A percentile compares a stretch with the other conserved stretches of the same genome.
Evolutionary conservation across 2,113 vertebrate genomes (phyloP).

Genomic region (Centropus unirufus): DNA sequence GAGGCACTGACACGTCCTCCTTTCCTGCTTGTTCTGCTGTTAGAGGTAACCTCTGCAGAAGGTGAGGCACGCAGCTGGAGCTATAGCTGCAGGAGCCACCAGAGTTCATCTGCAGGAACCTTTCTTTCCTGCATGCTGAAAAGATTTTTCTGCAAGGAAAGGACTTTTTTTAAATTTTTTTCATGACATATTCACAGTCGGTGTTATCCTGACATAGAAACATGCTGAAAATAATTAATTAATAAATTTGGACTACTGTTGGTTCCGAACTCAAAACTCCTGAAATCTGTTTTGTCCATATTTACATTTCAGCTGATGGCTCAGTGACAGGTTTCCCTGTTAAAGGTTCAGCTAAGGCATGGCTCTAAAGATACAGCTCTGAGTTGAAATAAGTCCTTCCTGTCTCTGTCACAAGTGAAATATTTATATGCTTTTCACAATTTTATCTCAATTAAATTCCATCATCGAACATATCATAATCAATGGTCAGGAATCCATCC

Average conservation of each 20-base stretch:
- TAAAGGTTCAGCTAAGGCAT: neutral
- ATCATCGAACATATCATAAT: neutral
- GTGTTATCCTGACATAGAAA: neutral
- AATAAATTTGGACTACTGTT: neutral
- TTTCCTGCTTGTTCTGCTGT: neutral
- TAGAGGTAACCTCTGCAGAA: neutral
- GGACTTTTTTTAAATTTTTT: neutral
- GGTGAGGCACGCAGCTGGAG: neutral
- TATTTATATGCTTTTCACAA: neutral
- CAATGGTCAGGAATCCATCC: neutral
- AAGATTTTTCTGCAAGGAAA: neutral
- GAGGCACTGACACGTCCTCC: neutral
- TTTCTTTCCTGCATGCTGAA: neutral
- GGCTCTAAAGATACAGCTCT: neutral
- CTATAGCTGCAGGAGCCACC: neutral
- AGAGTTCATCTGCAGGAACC: neutral
- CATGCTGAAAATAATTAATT: neutral
- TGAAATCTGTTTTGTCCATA: neutral
- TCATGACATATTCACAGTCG: neutral
- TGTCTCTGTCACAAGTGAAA: neutral
- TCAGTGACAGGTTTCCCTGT: neutral
- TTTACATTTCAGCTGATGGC: neutral
- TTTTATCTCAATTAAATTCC: neutral
- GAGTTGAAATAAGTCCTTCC: neutral
- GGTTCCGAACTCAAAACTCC: neutral